Conservation (phyloP, 1,140 invertebrate species). For the Triops cancriformis region DNA sequence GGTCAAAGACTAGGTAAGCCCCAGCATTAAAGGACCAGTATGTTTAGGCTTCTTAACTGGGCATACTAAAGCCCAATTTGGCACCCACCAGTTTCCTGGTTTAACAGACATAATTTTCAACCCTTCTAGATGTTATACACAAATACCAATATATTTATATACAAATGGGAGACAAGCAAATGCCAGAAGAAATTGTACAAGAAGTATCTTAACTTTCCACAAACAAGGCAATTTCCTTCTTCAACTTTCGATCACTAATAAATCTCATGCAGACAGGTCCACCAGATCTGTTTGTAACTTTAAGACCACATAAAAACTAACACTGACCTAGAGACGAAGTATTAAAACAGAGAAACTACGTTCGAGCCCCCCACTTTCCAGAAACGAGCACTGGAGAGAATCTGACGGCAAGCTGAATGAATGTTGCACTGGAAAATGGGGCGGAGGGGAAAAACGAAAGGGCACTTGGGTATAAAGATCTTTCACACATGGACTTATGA, state of each 20-base stretch:
- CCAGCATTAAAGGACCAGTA: no score
- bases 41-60: no score
- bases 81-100: neutral
- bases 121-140: neutral
- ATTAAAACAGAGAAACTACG: no score
- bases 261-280: no score
- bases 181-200: neutral
- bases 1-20: no score
- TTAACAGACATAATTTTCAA: neutral
- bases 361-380: neutral
- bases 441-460: neutral
- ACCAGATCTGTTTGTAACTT: no score
- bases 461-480: slow-evolving; percentile 3
- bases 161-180: neutral
- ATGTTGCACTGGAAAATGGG: neutral
- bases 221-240: neutral
- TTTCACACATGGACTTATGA: neutral
- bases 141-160: slow-evolving; percentile 3
- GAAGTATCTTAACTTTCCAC: neutral
- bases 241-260: neutral
- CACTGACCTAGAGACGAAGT: no score
- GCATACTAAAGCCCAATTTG: neutral
- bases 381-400: no score
- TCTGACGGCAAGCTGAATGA: no score
- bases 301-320: no score